Base-by-base conservation (phyloP, 2,888 invertebrate species). In the Microctonus aethiopoides region DNA sequence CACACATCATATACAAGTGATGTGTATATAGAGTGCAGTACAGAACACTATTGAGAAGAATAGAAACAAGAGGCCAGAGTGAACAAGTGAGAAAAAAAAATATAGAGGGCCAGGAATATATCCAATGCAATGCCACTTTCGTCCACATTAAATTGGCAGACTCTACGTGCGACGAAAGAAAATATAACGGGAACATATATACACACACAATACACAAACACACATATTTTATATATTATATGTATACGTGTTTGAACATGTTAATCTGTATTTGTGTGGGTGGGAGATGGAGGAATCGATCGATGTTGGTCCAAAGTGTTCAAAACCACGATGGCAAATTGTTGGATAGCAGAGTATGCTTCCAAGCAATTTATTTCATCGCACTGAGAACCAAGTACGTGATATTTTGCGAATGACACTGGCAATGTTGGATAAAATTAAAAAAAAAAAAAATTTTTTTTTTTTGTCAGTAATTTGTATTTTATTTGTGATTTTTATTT, bases 251-350 rank as follows among this genome's bases (percentile, higher is more conserved):
- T 54, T 46, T 63, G 32, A 11, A 34, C 59, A n/a, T n/a, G n/a
- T n/a, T n/a, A n/a, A n/a, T n/a, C n/a, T n/a, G n/a, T n/a, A n/a
- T n/a, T n/a, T n/a, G n/a, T n/a, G n/a, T n/a, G n/a, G n/a, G n/a
- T n/a, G n/a, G n/a, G n/a, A n/a, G n/a, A n/a, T n/a, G n/a, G n/a
- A n/a, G n/a, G n/a, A n/a, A 24, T 32, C 57, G 64, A 69, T 69
- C 59, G 59, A 57, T 68, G 20, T 22, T 34, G 59, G 51, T 41
- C 63, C 13, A 20, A 41, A 59, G 57, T 29, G 46, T 57, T 51
- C 46, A 57, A 69, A 69, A 63, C 52, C 36, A 36, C 63, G 69
- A 69, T 69, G 62, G 69, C 64, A 64, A 69, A 69, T 69, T 69
- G 64, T 59, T 54, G 64, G 64, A 64, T 64, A 64, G 46, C 16